These are phyloP conservation scores for Herminia tarsipennalis DNA, from an alignment of 2,888 invertebrate genomes.

Conservation along the genomic window DNA sequence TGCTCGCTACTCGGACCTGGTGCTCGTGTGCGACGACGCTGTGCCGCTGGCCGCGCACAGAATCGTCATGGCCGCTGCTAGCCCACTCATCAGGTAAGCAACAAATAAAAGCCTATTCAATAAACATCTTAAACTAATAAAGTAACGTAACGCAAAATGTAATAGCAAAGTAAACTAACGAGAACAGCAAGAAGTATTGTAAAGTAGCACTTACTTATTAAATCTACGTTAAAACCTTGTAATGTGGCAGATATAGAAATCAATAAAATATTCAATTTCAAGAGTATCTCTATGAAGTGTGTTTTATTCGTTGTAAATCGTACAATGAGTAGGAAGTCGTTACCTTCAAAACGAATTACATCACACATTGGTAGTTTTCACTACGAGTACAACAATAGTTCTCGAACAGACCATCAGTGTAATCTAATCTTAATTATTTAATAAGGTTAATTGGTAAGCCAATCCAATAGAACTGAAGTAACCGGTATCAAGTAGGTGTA, in stretches of 20 bases:
- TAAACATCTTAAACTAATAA: too few relatives aligned
- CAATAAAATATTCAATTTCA: too few relatives aligned
- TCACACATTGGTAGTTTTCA: conserved; percentile 15
- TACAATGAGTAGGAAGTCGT: conserved; percentile 3
- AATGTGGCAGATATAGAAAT: too few relatives aligned
- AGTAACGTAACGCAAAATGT: too few relatives aligned
- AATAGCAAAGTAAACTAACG: too few relatives aligned
- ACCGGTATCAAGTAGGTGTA: conserved; percentile 39
- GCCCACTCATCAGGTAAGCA: conserved; percentile 91
- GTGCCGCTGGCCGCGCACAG: conserved; percentile 93
- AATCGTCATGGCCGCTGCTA: conserved; percentile 94
- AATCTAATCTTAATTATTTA: conserved; percentile 48
- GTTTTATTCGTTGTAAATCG: neutral
- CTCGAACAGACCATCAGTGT: conserved; percentile 36
- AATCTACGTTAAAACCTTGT: too few relatives aligned
- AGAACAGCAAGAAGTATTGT: too few relatives aligned
- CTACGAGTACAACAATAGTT: conserved; percentile 22
- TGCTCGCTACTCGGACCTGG: conserved; percentile 94
- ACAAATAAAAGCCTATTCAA: neutral
- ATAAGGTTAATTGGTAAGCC: conserved; percentile 49
- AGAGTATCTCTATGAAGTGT: too few relatives aligned
- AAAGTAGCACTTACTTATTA: too few relatives aligned
- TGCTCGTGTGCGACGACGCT: conserved; percentile 94
- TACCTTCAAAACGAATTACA: conserved; percentile 6
- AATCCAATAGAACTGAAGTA: conserved; percentile 39